A percentile compares a stretch with the other conserved stretches of the same genome.
Evolutionary conservation across 2,797 vertebrate species (phyloP).

Genomic region (Lacerta bilineata): DNA sequence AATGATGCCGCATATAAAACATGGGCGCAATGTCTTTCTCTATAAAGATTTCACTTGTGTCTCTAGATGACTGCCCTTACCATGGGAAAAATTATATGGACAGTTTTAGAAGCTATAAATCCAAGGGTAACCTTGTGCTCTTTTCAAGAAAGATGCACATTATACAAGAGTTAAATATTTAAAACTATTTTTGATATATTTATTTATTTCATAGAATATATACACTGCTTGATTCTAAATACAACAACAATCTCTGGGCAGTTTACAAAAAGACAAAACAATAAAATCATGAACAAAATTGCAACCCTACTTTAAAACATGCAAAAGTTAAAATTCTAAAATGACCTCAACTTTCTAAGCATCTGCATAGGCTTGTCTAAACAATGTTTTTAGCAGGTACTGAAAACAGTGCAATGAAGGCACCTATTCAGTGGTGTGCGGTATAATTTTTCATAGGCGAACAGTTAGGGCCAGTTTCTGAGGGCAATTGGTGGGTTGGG

Average conservation of each 20-base stretch:
- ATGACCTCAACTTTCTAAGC: background rate
- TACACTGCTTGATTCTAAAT: no score
- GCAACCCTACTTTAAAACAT: no score
- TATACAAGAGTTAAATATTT: background rate
- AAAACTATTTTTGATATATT: background rate
- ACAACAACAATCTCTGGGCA: background rate
- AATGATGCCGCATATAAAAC: background rate
- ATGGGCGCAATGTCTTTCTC: background rate
- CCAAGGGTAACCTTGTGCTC: background rate
- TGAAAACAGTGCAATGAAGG: no score
- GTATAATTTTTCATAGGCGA: no score
- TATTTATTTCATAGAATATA: no score
- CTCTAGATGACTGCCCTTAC: background rate
- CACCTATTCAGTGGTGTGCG: no score
- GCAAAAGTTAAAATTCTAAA: background rate
- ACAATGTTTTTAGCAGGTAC: no score
- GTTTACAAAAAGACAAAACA: background rate
- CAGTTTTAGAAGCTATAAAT: background rate
- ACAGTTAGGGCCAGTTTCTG: no score
- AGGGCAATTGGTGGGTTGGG: no score
- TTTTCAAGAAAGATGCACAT: background rate
- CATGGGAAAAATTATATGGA: background rate
- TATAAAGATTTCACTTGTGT: background rate
- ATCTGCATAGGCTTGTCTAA: no score
- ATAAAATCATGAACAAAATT: background rate